These are phyloP conservation scores for Crossocerus cetratus DNA, from an alignment of 2,888 invertebrate species.

Conservation along the genomic window DNA sequence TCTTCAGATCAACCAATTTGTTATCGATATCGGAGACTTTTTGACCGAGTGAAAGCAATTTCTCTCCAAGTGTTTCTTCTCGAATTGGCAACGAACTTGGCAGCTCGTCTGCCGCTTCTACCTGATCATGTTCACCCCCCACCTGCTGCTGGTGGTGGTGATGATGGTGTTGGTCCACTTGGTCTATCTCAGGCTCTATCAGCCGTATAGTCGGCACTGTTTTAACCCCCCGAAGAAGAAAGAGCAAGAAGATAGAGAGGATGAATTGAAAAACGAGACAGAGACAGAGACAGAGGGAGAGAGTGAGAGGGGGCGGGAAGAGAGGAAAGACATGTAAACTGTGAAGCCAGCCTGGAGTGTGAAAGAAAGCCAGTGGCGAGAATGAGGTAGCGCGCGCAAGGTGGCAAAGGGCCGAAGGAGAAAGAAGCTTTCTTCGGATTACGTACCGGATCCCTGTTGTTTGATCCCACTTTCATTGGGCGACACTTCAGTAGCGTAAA, in stretches of 20 bases:
- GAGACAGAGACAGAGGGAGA: neutral
- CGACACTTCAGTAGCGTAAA: constrained; percentile 56
- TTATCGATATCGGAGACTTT: constrained; percentile 91
- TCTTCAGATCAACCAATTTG: constrained; percentile 87
- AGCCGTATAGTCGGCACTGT: constrained; percentile 67
- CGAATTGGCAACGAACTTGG: constrained; percentile 4
- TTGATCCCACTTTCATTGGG: constrained; percentile 63
- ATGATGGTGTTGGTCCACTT: no score
- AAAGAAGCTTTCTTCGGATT: neutral
- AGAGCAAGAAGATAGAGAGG: neutral
- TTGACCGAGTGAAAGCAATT: constrained; percentile 85
- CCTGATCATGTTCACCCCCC: no score
- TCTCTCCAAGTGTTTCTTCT: constrained; percentile 63
- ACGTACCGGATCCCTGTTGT: constrained; percentile 62
- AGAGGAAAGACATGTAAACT: neutral
- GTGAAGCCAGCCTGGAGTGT: no score
- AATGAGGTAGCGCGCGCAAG: neutral
- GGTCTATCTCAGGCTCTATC: constrained; percentile 38
- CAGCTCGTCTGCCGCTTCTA: neutral
- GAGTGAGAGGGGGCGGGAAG: neutral
- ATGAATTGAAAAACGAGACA: neutral
- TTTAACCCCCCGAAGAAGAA: neutral
- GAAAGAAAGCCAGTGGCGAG: neutral
- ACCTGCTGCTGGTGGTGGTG: no score
- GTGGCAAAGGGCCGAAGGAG: neutral